phyloP scores from a whole-genome alignment of 2,113 vertebrate genomes.

The Microcebus tavaratra region DNA sequence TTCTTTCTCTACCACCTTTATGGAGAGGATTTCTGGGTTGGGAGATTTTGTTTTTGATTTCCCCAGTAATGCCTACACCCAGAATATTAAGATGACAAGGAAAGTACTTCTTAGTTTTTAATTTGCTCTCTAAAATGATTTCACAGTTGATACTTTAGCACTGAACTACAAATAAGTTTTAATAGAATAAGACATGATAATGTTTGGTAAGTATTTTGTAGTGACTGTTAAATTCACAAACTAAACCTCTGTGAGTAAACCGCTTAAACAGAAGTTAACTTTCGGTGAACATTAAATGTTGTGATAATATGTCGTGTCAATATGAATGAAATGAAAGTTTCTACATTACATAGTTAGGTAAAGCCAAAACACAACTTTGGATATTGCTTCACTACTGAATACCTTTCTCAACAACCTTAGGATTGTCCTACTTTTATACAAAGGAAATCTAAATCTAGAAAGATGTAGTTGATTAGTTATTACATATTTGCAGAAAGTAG shows the following conservation, averaged over 20 bases:
- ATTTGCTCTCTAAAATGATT: conserved; percentile 13
- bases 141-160: background rate
- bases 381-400: background rate
- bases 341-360: conserved; percentile 1
- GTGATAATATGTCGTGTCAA: background rate
- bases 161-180: background rate
- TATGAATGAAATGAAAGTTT: conserved; percentile 29
- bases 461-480: background rate
- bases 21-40: background rate
- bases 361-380: conserved; percentile 15
- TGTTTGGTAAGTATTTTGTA: conserved; percentile 13
- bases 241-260: background rate
- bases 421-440: background rate
- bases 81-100: background rate
- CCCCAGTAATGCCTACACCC: background rate
- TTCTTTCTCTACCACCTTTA: background rate
- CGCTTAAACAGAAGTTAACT: conserved; percentile 11
- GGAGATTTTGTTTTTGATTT: conserved; percentile 32
- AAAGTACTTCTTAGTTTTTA: background rate
- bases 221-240: background rate
- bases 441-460: conserved; percentile 32
- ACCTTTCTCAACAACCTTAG: background rate
- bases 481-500: conserved; percentile 14
- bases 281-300: conserved; percentile 2
- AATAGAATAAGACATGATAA: conserved; percentile 30